phyloP scores from a whole-genome alignment of 2,113 vertebrate genomes.

The Leptocoma aspasia region DNA sequence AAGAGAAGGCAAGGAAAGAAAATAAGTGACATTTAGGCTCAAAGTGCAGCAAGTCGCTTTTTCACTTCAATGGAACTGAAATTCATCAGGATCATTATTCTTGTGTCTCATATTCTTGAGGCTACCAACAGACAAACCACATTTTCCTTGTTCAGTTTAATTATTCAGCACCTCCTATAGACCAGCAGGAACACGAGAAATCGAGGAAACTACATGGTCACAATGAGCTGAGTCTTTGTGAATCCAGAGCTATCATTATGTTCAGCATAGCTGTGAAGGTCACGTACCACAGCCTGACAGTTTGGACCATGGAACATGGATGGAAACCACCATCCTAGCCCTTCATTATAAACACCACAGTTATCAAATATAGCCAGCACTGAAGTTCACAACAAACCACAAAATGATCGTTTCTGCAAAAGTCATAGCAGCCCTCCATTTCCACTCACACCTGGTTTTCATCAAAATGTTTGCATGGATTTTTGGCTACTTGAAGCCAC shows the following conservation, averaged over 20 bases:
- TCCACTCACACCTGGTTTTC: not conserved
- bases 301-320: not conserved
- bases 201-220: not conserved
- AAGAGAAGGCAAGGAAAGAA: not conserved
- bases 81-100: not conserved
- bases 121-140: not conserved
- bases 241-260: not conserved
- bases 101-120: not conserved
- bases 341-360: not conserved
- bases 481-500: not conserved
- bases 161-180: not conserved
- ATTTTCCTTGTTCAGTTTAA: not conserved
- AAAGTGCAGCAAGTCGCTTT: not conserved
- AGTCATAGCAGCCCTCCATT: not conserved
- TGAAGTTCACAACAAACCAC: not conserved
- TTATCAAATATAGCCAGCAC: slow-evolving; percentile 11
- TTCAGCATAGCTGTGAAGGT: not conserved
- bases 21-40: not conserved
- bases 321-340: not conserved
- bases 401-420: not conserved
- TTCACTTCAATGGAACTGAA: not conserved
- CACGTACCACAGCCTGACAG: not conserved
- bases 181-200: not conserved
- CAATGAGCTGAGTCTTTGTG: not conserved
- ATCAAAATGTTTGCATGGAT: not conserved